Evolutionary conservation across 1,140 invertebrate genomes (phyloP), one percentile per base, ranked within the genome.

Genomic region (Procambarus clarkii): DNA sequence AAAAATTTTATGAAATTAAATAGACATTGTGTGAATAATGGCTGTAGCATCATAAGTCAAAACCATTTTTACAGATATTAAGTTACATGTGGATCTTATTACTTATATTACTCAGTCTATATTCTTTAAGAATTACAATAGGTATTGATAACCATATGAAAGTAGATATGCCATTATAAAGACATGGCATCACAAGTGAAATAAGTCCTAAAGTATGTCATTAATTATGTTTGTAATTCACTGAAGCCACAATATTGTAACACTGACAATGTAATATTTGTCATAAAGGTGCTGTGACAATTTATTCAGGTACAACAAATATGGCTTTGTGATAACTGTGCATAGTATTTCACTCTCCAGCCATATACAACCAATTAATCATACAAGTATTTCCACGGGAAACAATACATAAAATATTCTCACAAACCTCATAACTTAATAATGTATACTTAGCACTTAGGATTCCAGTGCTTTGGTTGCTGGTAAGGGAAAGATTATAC

Each of bases 311-410:
- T 74, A 74, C 69, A 74, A 74, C 7, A 74, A 34, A 34, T 74
- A 74, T 74, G 24, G 69, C 69, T 74, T 74, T 34, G 34, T 74
- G 69, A 74, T 74, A 74, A 5, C 69, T 74, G 69, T 74, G 69
- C 69, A 74, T 74, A 74, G 34, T 74, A 74, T 21, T 74, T 74
- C n/a, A 74, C n/a, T 74, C 8, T 74, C 69, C 69, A 74, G 69
- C 24, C 69, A 34, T 21, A 74, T 18, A 64, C 21, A 21, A 18
- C 60, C 60, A 64, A 64, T 64, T 64, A 64, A 21, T 21, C 21
- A 74, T 21, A 34, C 50, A 74, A 74, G 24, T 74, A 74, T 74
- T 74, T 74, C 69, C 69, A 74, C n/a, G 21, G 69, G 69, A 74
- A 74, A 74, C 69, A 74, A 69, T 74, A 74, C 69, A 34, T 34